A percentile compares a stretch with the other conserved stretches of the same genome.
phyloP scores from a whole-genome alignment of 92 coral and sea anemone species.

The Paramuricea clavata region DNA sequence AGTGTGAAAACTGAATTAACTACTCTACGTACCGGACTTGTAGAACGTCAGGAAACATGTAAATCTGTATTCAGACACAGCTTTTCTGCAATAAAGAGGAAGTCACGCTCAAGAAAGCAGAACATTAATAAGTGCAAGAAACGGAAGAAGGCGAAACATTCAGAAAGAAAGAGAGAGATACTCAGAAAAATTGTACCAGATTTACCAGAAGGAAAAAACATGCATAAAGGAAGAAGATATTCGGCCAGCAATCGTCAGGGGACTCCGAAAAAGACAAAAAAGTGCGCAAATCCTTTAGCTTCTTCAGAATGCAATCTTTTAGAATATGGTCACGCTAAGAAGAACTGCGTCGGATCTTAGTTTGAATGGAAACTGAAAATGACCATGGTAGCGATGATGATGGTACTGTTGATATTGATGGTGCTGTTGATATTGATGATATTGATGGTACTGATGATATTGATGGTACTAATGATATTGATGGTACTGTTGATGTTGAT shows the following conservation, averaged over 20 bases:
- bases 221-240: slow-evolving; percentile 42
- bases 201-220: slow-evolving; percentile 24
- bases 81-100: no score
- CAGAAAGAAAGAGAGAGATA: no score
- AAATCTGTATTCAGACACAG: no score
- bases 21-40: no score
- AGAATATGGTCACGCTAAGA: slow-evolving; percentile 31
- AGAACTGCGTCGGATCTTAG: background rate
- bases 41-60: no score
- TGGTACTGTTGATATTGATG: background rate
- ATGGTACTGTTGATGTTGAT: background rate
- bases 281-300: slow-evolving; percentile 27
- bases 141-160: no score
- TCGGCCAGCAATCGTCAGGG: background rate
- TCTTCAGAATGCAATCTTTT: slow-evolving; percentile 19
- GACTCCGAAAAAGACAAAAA: slow-evolving; percentile 44
- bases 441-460: no score
- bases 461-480: background rate
- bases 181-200: slow-evolving; percentile 37
- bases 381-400: background rate
- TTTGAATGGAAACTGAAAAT: no score
- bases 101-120: no score
- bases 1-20: no score
- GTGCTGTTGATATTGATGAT: background rate
- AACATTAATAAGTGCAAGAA: no score